Evolutionary conservation across 2,797 vertebrate species (phyloP).

Genomic region (Sarcophilus harrisii): DNA sequence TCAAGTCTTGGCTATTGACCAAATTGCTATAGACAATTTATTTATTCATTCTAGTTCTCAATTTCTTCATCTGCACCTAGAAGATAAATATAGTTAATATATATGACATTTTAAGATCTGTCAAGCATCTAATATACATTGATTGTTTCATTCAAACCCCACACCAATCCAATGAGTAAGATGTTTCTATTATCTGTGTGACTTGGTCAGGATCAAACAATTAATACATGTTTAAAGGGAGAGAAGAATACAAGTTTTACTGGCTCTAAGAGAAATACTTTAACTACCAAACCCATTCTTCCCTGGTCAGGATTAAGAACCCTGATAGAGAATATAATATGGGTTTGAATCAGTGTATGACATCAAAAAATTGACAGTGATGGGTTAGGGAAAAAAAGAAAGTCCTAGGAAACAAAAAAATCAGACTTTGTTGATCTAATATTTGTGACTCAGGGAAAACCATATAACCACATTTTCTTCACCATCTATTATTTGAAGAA

Average conservation of each 20-base stretch:
- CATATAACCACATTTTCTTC: background rate
- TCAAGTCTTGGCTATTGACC: background rate
- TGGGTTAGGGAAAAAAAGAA: background rate
- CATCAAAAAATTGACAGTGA: background rate
- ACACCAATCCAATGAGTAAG: background rate
- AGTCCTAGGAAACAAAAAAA: background rate
- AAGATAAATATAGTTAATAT: background rate
- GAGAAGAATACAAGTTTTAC: background rate
- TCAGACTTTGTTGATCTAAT: background rate
- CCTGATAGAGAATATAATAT: background rate
- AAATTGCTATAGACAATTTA: background rate
- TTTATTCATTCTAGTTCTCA: background rate
- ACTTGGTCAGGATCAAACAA: background rate
- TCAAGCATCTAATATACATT: background rate
- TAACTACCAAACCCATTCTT: background rate
- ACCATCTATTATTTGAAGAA: background rate
- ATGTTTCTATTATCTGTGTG: background rate
- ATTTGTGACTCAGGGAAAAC: background rate
- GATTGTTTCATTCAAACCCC: background rate
- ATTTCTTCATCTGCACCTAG: background rate
- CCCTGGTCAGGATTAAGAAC: background rate
- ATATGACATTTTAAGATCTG: background rate
- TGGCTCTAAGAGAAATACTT: background rate
- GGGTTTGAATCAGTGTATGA: background rate
- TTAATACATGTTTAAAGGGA: background rate